phyloP scores from a whole-genome alignment of 2,888 invertebrate species.

The Hydriomena furcata region DNA sequence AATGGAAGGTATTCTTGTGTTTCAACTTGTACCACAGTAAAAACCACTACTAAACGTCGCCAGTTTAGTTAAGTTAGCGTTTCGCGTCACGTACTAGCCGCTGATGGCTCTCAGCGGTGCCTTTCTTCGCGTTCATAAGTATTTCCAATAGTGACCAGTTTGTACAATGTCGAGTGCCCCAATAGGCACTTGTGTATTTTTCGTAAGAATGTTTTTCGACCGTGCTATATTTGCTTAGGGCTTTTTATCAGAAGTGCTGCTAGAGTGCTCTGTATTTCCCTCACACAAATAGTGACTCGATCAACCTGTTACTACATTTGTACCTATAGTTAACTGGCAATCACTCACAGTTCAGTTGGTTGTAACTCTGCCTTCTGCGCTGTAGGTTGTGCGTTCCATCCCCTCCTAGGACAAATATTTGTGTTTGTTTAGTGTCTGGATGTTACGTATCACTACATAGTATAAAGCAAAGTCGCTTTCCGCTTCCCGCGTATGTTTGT shows the following conservation, averaged over 20 bases:
- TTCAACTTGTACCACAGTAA: slow-evolving; percentile 23
- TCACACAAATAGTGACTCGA: background rate
- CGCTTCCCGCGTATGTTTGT: too few species aligned
- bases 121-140: slow-evolving; percentile 61
- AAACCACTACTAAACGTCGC: slow-evolving; percentile 49
- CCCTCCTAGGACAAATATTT: too few species aligned
- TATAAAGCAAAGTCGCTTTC: too few species aligned
- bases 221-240: slow-evolving; percentile 18
- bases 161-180: slow-evolving; percentile 46
- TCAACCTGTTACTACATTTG: background rate
- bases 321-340: too few species aligned
- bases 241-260: slow-evolving; percentile 12
- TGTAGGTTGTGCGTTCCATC: too few species aligned
- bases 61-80: slow-evolving; percentile 53
- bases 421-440: too few species aligned
- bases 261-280: slow-evolving; percentile 10
- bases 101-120: slow-evolving; percentile 60
- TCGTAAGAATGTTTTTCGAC: slow-evolving; percentile 30
- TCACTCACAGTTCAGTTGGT: too few species aligned
- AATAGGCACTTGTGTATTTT: slow-evolving; percentile 39
- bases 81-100: slow-evolving; percentile 59
- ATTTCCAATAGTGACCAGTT: slow-evolving; percentile 62
- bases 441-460: too few species aligned
- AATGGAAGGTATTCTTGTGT: background rate
- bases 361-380: too few species aligned